Conservation (phyloP, 1,140 invertebrate species). For the Trachymyrmex septentrionalis region DNA sequence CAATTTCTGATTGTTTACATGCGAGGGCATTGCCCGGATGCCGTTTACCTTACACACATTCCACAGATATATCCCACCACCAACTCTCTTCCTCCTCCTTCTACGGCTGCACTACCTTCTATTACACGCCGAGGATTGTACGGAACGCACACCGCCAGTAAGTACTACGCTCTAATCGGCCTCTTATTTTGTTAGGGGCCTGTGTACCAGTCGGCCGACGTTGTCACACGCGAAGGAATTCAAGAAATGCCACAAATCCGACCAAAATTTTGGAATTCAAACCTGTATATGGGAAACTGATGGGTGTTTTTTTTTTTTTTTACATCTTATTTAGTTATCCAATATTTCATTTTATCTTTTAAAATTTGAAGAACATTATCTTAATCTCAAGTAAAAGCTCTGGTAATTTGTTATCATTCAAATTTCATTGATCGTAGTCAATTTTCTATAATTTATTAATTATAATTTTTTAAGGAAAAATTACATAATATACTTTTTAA, state of each 20-base stretch:
- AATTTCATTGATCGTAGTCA: background rate
- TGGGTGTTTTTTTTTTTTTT: background rate
- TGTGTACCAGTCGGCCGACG: background rate
- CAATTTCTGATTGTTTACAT: constrained; percentile 86
- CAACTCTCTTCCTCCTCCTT: constrained; percentile 57
- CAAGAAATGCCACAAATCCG: background rate
- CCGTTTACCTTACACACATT: constrained; percentile 84
- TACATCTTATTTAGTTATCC: background rate
- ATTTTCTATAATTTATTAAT: background rate
- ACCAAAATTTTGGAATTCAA: background rate
- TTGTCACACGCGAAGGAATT: background rate
- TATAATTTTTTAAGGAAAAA: background rate
- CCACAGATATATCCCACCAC: constrained; percentile 74
- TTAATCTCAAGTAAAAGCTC: background rate
- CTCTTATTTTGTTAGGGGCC: constrained; percentile 3
- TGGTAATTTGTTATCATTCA: background rate
- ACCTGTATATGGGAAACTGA: background rate
- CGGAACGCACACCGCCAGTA: background rate
- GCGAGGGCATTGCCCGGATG: constrained; percentile 86
- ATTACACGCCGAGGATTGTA: constrained; percentile 54
- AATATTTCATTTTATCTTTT: background rate
- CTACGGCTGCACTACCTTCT: constrained; percentile 52
- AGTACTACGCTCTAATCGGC: constrained; percentile 41
- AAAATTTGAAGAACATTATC: too few species aligned
- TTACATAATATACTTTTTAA: background rate